Evolutionary conservation across 37 sponge, comb jelly and placozoan genomes (phyloP).

Genomic region (Bolinopsis microptera): DNA sequence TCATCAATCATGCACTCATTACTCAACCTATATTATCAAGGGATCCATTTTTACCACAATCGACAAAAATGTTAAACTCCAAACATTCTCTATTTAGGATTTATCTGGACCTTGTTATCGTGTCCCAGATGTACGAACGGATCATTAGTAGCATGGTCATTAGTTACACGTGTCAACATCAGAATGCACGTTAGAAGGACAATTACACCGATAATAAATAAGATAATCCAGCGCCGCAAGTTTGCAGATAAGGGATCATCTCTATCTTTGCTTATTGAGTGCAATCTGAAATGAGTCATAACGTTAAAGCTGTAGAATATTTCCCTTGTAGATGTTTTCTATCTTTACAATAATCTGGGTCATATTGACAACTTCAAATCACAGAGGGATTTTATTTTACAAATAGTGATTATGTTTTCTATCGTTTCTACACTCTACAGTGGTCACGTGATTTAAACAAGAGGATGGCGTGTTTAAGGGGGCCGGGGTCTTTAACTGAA

Average conservation of each 20-base stretch:
- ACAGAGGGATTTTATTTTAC: no score
- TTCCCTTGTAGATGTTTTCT: no score
- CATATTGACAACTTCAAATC: no score
- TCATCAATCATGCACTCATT: not conserved
- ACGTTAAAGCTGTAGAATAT: no score
- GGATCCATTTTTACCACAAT: not conserved
- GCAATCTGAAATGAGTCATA: constrained; percentile 44
- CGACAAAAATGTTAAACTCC: not conserved
- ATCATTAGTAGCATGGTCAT: not conserved
- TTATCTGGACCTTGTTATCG: constrained; percentile 33
- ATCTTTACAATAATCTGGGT: no score
- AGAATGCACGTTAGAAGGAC: not conserved
- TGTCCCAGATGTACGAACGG: not conserved
- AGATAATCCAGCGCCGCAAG: not conserved
- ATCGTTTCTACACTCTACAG: no score
- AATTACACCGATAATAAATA: constrained; percentile 1
- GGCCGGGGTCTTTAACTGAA: no score
- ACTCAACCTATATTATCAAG: no score
- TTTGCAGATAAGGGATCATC: constrained; percentile 10
- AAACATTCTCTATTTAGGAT: constrained; percentile 51
- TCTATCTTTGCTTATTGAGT: not conserved
- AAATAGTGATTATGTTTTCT: no score
- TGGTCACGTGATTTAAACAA: no score
- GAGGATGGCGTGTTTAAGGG: no score
- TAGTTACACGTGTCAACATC: constrained; percentile 2